Evolutionary conservation across 2,113 vertebrate genomes (phyloP).

Genomic region (Connochaetes taurinus): DNA sequence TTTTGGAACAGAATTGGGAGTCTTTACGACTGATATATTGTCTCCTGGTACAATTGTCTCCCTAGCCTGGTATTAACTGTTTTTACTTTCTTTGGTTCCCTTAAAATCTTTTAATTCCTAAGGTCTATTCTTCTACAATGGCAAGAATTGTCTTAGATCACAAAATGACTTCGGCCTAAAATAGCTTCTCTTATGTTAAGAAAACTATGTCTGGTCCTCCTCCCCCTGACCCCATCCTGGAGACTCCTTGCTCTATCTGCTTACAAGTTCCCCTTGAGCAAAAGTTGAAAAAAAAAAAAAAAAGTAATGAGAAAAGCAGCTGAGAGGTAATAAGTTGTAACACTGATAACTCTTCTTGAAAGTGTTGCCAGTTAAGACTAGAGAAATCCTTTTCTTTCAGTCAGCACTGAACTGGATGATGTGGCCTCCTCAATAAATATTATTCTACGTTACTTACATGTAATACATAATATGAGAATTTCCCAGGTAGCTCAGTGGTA

Average conservation of each 20-base stretch:
- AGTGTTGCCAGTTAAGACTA: neutral
- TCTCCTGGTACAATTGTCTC: neutral
- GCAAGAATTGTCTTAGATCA: neutral
- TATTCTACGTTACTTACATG: neutral
- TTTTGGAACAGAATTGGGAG: neutral
- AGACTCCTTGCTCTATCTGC: neutral
- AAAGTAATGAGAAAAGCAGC: neutral
- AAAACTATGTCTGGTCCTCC: neutral
- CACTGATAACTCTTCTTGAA: neutral
- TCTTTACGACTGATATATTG: neutral
- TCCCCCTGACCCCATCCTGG: accelerated
- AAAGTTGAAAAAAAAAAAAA: neutral
- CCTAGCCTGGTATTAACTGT: neutral
- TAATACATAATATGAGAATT: neutral
- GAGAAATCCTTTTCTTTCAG: neutral
- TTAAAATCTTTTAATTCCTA: neutral
- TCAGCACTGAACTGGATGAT: neutral
- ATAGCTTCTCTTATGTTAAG: neutral
- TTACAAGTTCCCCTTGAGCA: neutral
- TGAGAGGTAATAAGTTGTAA: neutral
- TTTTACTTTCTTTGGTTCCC: neutral
- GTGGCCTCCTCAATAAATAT: neutral
- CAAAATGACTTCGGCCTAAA: neutral
- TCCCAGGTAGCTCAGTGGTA: neutral
- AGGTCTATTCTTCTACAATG: neutral